Conservation (phyloP, 2,113 vertebrate genomes). For the Cryptoleucopteryx plumbea region DNA sequence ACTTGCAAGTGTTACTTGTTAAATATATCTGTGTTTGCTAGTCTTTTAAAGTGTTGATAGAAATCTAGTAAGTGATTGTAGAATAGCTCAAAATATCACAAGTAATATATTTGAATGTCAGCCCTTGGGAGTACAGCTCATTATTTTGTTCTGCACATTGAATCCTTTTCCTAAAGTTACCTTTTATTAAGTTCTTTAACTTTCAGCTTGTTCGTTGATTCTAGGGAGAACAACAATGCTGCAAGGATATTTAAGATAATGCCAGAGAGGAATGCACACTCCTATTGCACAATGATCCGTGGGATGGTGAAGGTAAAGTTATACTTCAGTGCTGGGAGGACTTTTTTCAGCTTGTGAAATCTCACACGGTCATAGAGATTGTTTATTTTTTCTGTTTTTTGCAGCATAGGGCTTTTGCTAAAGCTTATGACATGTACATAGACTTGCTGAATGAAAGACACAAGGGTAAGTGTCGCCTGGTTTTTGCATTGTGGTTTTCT, state of each 20-base stretch:
- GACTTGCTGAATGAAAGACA: conserved; percentile 86
- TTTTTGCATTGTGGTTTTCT: not conserved
- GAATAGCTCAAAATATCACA: not conserved
- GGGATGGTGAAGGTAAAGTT: conserved; percentile 91
- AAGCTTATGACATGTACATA: conserved; percentile 81
- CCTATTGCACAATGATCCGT: conserved; percentile 88
- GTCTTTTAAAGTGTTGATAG: not conserved
- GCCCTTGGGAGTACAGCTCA: not conserved
- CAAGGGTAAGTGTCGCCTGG: conserved; percentile 73
- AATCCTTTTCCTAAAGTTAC: not conserved
- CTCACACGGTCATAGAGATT: not conserved
- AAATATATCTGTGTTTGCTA: not conserved
- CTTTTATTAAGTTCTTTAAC: not conserved
- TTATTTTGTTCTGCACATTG: not conserved
- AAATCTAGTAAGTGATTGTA: not conserved
- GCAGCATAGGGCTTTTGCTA: conserved; percentile 78
- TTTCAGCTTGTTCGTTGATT: not conserved
- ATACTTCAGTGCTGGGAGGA: not conserved
- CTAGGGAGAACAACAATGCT: conserved; percentile 83
- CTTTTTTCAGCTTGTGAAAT: not conserved
- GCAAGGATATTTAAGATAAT: conserved; percentile 91
- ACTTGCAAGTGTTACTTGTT: not conserved
- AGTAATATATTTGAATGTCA: not conserved
- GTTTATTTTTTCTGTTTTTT: not conserved
- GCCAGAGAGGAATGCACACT: conserved; percentile 82